Evolutionary conservation across 1,140 invertebrate species (phyloP).

Genomic region (Hermetia illucens): DNA sequence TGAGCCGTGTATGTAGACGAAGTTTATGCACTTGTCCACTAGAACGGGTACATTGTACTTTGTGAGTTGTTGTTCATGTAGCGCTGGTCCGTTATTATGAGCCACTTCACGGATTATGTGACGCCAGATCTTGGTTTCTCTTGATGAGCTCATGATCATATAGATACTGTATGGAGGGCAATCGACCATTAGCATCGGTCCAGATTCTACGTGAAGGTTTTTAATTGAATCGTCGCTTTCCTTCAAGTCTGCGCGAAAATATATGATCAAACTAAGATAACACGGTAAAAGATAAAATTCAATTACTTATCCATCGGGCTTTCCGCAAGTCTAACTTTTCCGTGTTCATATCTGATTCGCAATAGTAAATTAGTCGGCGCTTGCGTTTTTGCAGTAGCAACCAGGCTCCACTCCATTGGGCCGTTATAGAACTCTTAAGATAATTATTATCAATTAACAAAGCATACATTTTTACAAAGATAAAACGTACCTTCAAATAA

Average conservation of each 20-base stretch:
- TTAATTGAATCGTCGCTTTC: constrained; percentile 35
- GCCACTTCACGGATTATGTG: constrained; percentile 57
- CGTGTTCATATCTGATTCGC: constrained; percentile 35
- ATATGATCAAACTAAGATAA: constrained; percentile 9
- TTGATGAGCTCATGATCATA: constrained; percentile 49
- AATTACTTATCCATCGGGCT: constrained; percentile 60
- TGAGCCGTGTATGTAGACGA: constrained; percentile 69
- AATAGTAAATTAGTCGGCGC: constrained; percentile 51
- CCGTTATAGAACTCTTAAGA: constrained; percentile 40
- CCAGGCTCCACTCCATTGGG: constrained; percentile 64
- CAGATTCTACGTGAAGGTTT: constrained; percentile 37
- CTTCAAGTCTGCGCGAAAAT: constrained; percentile 31
- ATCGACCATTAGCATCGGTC: constrained; percentile 49
- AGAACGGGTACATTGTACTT: constrained; percentile 74
- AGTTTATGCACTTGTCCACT: constrained; percentile 81
- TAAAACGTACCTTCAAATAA: constrained; percentile 43
- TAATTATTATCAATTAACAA: not conserved
- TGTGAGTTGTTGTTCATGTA: constrained; percentile 74
- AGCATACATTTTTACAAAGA: not conserved
- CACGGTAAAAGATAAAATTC: constrained; percentile 20
- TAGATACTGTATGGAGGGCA: constrained; percentile 48
- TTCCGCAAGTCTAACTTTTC: constrained; percentile 62
- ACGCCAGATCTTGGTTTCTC: constrained; percentile 55
- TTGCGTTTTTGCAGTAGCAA: constrained; percentile 47
- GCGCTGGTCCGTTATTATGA: constrained; percentile 54